A percentile compares a stretch with the other conserved stretches of the same genome.
phyloP scores from a whole-genome alignment of 2,113 vertebrate genomes.

The Malaclemys terrapin region DNA sequence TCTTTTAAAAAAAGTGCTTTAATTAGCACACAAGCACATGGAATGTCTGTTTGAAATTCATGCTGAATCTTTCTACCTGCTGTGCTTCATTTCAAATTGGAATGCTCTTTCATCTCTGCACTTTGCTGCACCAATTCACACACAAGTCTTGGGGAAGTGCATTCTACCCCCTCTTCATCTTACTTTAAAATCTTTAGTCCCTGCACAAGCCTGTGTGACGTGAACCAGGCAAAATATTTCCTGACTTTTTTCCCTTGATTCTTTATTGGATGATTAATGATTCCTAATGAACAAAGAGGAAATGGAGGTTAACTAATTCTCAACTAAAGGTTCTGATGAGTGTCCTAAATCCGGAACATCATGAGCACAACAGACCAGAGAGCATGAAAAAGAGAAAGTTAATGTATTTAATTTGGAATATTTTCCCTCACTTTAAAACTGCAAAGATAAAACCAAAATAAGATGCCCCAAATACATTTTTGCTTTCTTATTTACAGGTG shows the following conservation, averaged over 20 bases:
- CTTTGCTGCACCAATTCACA: constrained; percentile 2
- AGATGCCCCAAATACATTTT: neutral
- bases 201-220: neutral
- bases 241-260: neutral
- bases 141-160: neutral
- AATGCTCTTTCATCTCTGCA: constrained; percentile 36
- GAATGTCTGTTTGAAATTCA: constrained; percentile 55
- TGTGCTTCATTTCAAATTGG: constrained; percentile 42
- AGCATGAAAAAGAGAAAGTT: neutral
- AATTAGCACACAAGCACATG: constrained; percentile 22
- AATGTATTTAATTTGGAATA: neutral
- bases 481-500: neutral
- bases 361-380: neutral
- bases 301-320: constrained; percentile 19
- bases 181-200: constrained; percentile 29
- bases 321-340: neutral
- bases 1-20: neutral
- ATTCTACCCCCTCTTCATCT: neutral
- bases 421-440: neutral
- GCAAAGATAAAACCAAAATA: constrained; percentile 9
- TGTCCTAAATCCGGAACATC: neutral
- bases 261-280: neutral
- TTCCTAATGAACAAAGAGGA: neutral
- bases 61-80: neutral
- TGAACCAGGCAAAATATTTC: neutral